Evolutionary conservation across 2,888 invertebrate genomes (phyloP), one percentile per base, ranked within the genome.

Genomic region (Drosophila robusta): DNA sequence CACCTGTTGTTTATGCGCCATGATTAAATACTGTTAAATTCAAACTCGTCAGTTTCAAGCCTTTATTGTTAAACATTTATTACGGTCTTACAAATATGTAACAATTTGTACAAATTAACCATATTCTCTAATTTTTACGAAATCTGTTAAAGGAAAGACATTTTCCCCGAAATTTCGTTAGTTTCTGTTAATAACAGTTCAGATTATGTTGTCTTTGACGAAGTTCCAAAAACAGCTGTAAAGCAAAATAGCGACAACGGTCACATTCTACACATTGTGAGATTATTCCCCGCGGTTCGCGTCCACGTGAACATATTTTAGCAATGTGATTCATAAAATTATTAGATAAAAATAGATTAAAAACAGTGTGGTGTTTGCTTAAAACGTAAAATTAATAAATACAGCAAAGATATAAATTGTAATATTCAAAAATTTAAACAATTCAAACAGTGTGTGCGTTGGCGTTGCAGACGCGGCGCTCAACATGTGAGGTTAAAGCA

Each of bases 401-500:
- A 32, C 41, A n/a, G 16, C 47, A 64, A 29, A 6, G 39, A 47
- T 11, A 56, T 38, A 46, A 14, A 26, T 42, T 22, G 7, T 18
- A 11, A 18, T 29, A 22, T 44, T 36, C 0, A 22, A 3, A 4
- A 12, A 58, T 36, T 55, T 11, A 14, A 38, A 54, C n/a, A 54
- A 16, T 41, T 69, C 4, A 47, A 57, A 60, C 22, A 66, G 42
- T 42, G 39, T 75, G 79, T 75, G 79, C 47, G 79, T 75, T 65
- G 70, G 65, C 63, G 71, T 72, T 85, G 80, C 63, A 70, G 78
- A 84, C 87, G 78, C 77, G 81, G 80, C 84, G 89, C 86, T 87
- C 78, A 89, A 82, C 89, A 91, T 91, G 91, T 91, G 90, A 91
- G 90, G 90, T 91, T 91, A 91, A 89, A 90, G 68, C 78, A 82